These are phyloP conservation scores for Falco biarmicus DNA, from an alignment of 2,797 vertebrate genomes.

Conservation along the genomic window DNA sequence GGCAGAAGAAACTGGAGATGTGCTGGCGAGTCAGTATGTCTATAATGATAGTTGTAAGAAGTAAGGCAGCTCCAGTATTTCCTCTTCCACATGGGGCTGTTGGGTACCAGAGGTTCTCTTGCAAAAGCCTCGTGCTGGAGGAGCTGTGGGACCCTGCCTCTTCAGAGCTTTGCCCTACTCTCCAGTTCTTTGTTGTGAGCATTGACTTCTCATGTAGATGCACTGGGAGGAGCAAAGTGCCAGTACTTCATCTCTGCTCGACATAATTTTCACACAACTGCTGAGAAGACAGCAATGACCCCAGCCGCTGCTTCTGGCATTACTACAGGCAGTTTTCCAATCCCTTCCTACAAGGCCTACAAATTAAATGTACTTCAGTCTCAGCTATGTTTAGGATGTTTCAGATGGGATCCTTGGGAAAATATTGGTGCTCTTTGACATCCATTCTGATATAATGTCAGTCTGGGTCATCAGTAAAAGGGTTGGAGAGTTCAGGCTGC, in stretches of 20 bases:
- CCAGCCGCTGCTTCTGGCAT: neutral
- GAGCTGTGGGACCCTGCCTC: neutral
- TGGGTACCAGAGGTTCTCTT: neutral
- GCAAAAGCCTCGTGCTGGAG: neutral
- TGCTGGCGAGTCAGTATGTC: neutral
- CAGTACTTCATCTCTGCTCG: neutral
- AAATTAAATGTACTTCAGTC: neutral
- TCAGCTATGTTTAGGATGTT: neutral
- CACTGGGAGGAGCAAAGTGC: neutral
- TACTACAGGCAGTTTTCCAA: neutral
- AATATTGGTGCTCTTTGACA: neutral
- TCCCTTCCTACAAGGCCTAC: neutral
- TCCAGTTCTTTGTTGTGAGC: neutral
- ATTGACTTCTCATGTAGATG: neutral
- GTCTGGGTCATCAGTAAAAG: neutral
- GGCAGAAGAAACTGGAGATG: neutral
- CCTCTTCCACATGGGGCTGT: rapidly evolving
- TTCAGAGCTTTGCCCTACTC: neutral
- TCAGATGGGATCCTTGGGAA: neutral
- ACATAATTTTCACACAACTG: neutral
- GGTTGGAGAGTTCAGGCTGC: neutral
- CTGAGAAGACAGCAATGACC: neutral
- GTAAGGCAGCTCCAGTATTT: neutral
- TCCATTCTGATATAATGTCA: neutral
- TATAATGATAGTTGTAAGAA: neutral